Percentiles rank a stretch among this genome's conserved stretches.
Conservation (phyloP, 2,888 invertebrate species). For the Plutella xylostella region DNA sequence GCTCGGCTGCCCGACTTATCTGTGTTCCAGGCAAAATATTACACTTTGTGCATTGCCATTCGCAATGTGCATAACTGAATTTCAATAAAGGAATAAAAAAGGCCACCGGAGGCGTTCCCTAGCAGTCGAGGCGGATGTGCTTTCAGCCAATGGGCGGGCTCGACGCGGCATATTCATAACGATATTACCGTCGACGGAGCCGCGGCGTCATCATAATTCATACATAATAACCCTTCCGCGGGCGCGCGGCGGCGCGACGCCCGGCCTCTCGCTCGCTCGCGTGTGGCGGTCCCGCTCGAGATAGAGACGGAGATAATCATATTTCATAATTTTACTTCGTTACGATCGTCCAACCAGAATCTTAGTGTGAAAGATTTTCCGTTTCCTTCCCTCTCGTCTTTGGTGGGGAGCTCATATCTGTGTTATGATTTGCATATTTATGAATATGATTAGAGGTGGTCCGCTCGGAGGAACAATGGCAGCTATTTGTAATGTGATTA, state of each 20-base stretch:
- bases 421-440: background rate
- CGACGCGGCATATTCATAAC: slow-evolving; percentile 68
- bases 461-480: slow-evolving; percentile 31
- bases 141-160: slow-evolving; percentile 63
- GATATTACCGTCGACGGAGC: slow-evolving; percentile 66
- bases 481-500: slow-evolving; percentile 70
- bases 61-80: slow-evolving; percentile 67
- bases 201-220: slow-evolving; percentile 69
- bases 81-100: slow-evolving; percentile 66
- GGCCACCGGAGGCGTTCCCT: slow-evolving; percentile 64
- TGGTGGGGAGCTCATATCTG: background rate
- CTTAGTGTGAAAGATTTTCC: slow-evolving; percentile 36
- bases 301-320: slow-evolving; percentile 58
- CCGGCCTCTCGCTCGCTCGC: slow-evolving; percentile 51
- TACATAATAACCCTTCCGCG: slow-evolving; percentile 70
- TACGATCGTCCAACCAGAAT: slow-evolving; percentile 30
- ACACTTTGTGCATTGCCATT: slow-evolving; percentile 65
- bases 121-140: slow-evolving; percentile 59
- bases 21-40: slow-evolving; percentile 61
- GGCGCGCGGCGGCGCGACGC: slow-evolving; percentile 45
- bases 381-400: slow-evolving; percentile 33
- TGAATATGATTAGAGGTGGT: background rate
- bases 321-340: slow-evolving; percentile 65
- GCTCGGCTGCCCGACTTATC: slow-evolving; percentile 49
- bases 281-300: slow-evolving; percentile 27